phyloP scores from a whole-genome alignment of 2,888 invertebrate genomes.

The Nomada flava region DNA sequence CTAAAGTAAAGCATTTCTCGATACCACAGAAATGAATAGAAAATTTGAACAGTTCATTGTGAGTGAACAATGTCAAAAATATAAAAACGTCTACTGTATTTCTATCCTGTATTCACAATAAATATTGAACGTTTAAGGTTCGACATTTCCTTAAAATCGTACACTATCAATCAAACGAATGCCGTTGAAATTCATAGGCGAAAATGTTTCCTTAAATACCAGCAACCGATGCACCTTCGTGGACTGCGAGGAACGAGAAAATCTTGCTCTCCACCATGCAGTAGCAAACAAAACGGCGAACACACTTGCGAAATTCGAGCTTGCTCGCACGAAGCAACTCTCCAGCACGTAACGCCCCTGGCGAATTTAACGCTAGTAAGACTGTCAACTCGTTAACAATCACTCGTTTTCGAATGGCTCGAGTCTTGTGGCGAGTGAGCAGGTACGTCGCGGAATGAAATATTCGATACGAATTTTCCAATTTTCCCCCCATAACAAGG shows the following conservation, averaged over 20 bases:
- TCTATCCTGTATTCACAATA: too few species aligned
- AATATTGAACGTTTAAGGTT: too few species aligned
- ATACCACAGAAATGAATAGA: too few species aligned
- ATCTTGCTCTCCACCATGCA: background rate
- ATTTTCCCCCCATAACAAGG: conserved; percentile 4
- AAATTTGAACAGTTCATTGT: too few species aligned
- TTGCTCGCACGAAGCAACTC: background rate
- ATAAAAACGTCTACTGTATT: too few species aligned
- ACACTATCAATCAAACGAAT: background rate
- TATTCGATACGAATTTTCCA: conserved; percentile 19
- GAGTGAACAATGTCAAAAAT: too few species aligned
- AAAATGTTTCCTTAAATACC: background rate
- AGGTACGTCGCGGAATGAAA: conserved; percentile 1
- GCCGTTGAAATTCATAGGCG: background rate
- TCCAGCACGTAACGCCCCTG: background rate
- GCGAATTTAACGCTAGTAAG: conserved; percentile 19
- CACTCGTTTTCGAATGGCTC: conserved; percentile 16
- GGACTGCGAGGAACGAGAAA: background rate
- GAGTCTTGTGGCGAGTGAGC: conserved; percentile 1
- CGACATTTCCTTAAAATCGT: background rate
- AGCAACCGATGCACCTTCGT: background rate
- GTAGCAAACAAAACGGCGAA: background rate
- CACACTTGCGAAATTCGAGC: background rate
- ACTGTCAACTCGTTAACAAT: conserved; percentile 40
- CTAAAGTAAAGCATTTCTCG: too few species aligned